These are phyloP conservation scores for Pseudochaenichthys georgianus DNA, from an alignment of 2,797 vertebrate species.

Conservation along the genomic window DNA sequence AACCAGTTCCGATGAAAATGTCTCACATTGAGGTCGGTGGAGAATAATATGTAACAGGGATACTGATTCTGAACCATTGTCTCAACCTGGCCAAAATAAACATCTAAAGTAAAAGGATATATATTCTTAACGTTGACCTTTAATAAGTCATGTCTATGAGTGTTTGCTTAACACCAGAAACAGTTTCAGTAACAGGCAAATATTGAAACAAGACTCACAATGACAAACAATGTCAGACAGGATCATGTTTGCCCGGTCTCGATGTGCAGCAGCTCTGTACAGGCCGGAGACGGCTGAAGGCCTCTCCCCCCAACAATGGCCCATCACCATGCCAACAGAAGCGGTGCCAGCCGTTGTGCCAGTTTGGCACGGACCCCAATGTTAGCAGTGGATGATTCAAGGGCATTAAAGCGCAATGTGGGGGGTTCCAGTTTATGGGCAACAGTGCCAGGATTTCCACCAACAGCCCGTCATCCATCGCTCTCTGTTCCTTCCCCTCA, in stretches of 20 bases:
- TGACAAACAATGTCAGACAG: constrained; percentile 70
- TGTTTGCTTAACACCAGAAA: not conserved
- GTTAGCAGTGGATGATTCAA: constrained; percentile 78
- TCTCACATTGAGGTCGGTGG: constrained; percentile 19
- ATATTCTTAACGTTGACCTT: not conserved
- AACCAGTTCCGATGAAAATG: constrained; percentile 11
- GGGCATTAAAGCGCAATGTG: constrained; percentile 75
- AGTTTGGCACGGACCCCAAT: constrained; percentile 69
- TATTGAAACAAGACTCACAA: constrained; percentile 33
- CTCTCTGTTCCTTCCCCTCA: constrained; percentile 62
- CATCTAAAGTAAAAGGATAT: too few species aligned
- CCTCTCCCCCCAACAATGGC: constrained; percentile 71
- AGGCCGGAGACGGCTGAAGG: constrained; percentile 55
- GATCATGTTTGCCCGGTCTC: constrained; percentile 41
- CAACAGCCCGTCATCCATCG: constrained; percentile 64
- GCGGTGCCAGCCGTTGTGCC: constrained; percentile 65
- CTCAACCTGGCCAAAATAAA: not conserved
- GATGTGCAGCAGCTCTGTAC: constrained; percentile 60
- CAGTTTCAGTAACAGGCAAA: not conserved
- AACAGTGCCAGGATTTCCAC: constrained; percentile 64
- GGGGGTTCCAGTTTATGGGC: constrained; percentile 50
- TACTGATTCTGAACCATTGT: not conserved
- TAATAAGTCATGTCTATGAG: not conserved
- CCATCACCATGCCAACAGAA: constrained; percentile 76
- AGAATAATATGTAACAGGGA: constrained; percentile 33